A percentile compares a stretch with the other conserved stretches of the same genome.
phyloP scores from a whole-genome alignment of 2,888 invertebrate species.

The Ctenicera cuprea region DNA sequence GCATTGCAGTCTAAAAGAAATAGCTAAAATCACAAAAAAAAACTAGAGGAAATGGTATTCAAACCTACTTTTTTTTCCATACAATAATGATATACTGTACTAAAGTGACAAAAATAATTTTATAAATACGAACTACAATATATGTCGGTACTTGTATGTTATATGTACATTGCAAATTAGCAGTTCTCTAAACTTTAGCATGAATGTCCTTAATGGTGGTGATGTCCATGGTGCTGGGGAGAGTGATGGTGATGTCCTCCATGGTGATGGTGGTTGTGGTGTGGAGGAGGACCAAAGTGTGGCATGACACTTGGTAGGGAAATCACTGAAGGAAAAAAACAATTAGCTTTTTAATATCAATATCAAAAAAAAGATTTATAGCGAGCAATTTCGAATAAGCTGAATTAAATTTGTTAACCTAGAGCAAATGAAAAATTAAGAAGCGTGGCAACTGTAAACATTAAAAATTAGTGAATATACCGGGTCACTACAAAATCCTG shows the following conservation, averaged over 20 bases:
- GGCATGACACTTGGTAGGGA: constrained; percentile 10
- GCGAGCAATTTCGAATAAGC: background rate
- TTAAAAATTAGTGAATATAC: no score
- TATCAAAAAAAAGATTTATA: background rate
- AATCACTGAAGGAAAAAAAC: constrained; percentile 7
- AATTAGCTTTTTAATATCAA: background rate
- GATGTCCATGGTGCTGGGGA: constrained; percentile 10
- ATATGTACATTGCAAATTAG: constrained; percentile 11
- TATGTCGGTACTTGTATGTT: background rate
- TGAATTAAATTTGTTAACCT: background rate
- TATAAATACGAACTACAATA: constrained; percentile 4
- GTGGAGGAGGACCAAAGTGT: background rate
- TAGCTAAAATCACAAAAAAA: constrained; percentile 28
- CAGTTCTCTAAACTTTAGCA: background rate
- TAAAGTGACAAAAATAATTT: constrained; percentile 30
- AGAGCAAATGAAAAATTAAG: background rate
- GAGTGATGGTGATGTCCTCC: constrained; percentile 20
- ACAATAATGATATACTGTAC: background rate
- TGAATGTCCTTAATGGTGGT: constrained; percentile 1
- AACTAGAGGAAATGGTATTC: background rate
- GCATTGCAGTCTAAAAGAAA: background rate
- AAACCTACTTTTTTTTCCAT: background rate
- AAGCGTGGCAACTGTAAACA: no score
- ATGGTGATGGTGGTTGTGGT: constrained; percentile 1
- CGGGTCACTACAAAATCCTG: no score